Evolutionary conservation across 2,888 invertebrate genomes (phyloP).

Genomic region (Teleogryllus oceanicus): DNA sequence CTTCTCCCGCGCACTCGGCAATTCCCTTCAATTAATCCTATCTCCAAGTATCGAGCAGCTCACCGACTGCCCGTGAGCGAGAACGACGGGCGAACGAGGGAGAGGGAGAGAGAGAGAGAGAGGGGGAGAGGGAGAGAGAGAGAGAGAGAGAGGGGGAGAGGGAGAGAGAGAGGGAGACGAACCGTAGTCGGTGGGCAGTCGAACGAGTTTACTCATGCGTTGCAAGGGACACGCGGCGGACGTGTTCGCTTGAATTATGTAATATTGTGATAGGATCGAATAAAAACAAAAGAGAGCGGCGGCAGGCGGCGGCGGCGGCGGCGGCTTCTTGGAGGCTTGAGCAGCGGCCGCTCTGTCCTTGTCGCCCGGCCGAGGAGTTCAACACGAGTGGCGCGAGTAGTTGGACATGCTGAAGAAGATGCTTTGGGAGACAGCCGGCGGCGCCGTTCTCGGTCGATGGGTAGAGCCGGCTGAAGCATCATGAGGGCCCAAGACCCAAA

Average conservation of each 20-base stretch:
- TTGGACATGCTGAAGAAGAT: too few relatives aligned
- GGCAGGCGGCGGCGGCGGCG: background rate
- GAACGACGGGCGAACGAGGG: background rate
- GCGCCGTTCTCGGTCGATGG: too few relatives aligned
- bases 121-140: background rate
- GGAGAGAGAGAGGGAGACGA: background rate
- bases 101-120: background rate
- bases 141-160: background rate
- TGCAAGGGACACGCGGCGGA: slow-evolving; percentile 6
- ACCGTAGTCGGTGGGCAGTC: background rate
- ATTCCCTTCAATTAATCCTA: slow-evolving; percentile 18
- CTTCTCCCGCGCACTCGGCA: background rate
- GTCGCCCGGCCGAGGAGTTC: background rate
- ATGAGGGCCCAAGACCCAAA: too few relatives aligned
- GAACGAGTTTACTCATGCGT: slow-evolving; percentile 9
- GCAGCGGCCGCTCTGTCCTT: background rate
- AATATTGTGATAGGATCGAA: slow-evolving; percentile 18
- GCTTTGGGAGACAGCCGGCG: too few relatives aligned
- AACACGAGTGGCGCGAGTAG: too few relatives aligned
- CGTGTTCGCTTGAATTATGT: slow-evolving; percentile 18
- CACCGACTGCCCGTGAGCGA: too few relatives aligned
- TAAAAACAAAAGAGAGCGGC: background rate
- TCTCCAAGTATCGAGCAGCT: background rate
- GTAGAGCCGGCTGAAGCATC: too few relatives aligned
- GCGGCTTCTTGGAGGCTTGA: background rate